Evolutionary conservation across 2,888 invertebrate species (phyloP), one percentile per base, ranked within the genome.

Genomic region (Microctonus brassicae): DNA sequence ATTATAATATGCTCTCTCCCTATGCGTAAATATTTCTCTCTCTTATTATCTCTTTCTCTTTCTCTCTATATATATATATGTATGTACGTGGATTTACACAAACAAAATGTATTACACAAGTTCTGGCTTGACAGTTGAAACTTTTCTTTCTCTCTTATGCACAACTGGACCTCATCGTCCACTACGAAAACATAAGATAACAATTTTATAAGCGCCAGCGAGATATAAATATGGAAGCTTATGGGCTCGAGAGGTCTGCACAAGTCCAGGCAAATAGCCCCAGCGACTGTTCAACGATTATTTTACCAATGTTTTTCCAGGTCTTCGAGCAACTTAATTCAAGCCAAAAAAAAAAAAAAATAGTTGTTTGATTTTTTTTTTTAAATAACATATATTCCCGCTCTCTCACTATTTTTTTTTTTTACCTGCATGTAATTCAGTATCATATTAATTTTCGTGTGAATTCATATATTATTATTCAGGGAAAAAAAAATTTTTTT

Each of bases 181-280:
- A 36, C 36, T 9, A 34, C 24, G 68, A 78, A 75, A 78, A 58
- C 85, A 87, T 86, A 87, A 87, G 80, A 79, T 87, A 84, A 84
- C 82, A 82, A 79, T 85, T 87, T 87, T 87, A 87, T 84, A 84
- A 81, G 79, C 82, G 68, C 79, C 77, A 76, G 72, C 78, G 62
- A 67, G 77, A 77, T 82, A 84, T 87, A 87, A 87, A 86, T 84
- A 87, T 83, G 79, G 78, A 76, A 85, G 82, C 81, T 87, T 87
- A 87, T 81, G 87, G 86, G 85, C 84, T 76, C 75, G n/a, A n/a
- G 74, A 39, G 72, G 55, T 64, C 70, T 64, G 67, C 72, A 61
- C 58, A 61, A 67, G 34, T 72, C 67, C 33, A 22, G 60, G 72
- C 62, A 55, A 57, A 67, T 66, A 66, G 20, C 55, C 13, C 52